Conservation (phyloP, 2,888 invertebrate species). For the Marronus borbonicus region DNA sequence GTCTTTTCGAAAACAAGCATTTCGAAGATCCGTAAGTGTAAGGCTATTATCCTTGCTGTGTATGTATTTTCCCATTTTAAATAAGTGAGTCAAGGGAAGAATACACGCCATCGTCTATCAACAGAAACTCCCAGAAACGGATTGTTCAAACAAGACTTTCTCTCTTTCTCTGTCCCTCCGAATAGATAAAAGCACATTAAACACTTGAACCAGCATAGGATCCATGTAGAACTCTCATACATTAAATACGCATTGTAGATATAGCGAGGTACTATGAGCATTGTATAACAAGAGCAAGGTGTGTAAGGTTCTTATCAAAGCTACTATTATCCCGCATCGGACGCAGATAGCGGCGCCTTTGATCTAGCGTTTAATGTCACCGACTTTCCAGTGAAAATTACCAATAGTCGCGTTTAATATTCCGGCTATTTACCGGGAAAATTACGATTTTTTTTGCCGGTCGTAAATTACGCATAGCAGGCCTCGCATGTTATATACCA, state of each 20-base stretch:
- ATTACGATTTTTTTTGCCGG: constrained; percentile 35
- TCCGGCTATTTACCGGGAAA: constrained; percentile 45
- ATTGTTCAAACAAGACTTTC: constrained; percentile 20
- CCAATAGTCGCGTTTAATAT: constrained; percentile 48
- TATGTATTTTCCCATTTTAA: neutral
- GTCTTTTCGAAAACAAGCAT: no score
- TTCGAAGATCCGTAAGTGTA: no score
- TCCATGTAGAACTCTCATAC: neutral
- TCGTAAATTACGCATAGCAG: constrained; percentile 7
- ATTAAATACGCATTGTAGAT: neutral
- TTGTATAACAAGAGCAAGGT: constrained; percentile 49
- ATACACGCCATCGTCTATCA: neutral
- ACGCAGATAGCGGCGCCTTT: constrained; percentile 69
- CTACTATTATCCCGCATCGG: constrained; percentile 48
- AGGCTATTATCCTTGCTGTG: no score
- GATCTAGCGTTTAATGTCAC: constrained; percentile 64
- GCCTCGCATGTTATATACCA: no score
- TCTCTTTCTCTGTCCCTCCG: neutral
- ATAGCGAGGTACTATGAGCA: constrained; percentile 1
- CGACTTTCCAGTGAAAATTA: constrained; percentile 52
- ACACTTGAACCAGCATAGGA: neutral
- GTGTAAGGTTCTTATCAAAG: constrained; percentile 51
- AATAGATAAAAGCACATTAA: constrained; percentile 1
- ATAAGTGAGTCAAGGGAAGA: no score
- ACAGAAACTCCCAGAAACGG: constrained; percentile 17